Evolutionary conservation across 2,888 invertebrate species (phyloP).

Genomic region (Galerucella calmariensis): DNA sequence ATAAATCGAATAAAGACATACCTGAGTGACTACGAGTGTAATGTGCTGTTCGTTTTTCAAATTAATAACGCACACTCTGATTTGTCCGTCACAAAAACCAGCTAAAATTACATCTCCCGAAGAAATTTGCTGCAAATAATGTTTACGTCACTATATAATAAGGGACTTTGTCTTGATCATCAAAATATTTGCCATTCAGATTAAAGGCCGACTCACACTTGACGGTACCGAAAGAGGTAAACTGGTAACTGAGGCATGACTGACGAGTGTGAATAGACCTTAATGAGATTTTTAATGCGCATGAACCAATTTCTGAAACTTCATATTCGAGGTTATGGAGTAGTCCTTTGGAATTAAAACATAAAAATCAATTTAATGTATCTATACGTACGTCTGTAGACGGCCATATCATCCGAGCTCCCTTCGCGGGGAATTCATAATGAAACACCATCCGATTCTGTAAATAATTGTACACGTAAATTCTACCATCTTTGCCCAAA

Average conservation of each 20-base stretch:
- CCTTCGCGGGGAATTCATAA: slow-evolving; percentile 70
- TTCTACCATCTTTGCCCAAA: slow-evolving; percentile 77
- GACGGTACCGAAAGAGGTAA: no score
- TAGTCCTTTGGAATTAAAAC: no score
- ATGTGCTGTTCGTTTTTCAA: slow-evolving; percentile 32
- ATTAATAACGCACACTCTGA: slow-evolving; percentile 65
- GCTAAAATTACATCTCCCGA: slow-evolving; percentile 75
- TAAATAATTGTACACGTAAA: slow-evolving; percentile 79
- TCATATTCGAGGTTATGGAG: no score
- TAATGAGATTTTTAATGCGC: no score
- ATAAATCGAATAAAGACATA: slow-evolving; percentile 14
- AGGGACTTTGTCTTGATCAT: no score
- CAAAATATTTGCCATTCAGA: no score
- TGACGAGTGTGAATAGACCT: no score
- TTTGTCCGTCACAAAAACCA: slow-evolving; percentile 78
- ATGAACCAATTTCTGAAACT: no score
- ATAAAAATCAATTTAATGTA: not conserved
- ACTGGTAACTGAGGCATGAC: no score
- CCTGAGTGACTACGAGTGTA: slow-evolving; percentile 41
- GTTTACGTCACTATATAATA: no score
- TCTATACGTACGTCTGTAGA: slow-evolving; percentile 71
- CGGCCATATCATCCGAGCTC: slow-evolving; percentile 76
- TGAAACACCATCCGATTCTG: slow-evolving; percentile 70
- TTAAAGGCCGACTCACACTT: no score
- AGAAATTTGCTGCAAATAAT: slow-evolving; percentile 66